Percentiles rank a stretch among this genome's conserved stretches.
Evolutionary conservation across 2,888 invertebrate species (phyloP).

Genomic region (Agonopterix arenella): DNA sequence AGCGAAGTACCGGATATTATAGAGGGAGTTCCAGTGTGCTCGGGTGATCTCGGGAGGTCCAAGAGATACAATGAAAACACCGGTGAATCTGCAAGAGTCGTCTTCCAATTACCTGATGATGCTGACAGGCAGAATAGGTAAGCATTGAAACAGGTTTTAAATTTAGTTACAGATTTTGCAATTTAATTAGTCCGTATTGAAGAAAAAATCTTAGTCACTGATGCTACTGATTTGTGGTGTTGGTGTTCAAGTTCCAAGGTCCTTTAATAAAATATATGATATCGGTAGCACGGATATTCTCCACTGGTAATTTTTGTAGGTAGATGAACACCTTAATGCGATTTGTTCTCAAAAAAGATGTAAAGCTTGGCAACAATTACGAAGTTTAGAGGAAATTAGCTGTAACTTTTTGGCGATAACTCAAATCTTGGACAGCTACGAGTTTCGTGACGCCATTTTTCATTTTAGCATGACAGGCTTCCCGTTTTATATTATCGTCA

Average conservation of each 20-base stretch:
- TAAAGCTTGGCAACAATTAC: conserved; percentile 23
- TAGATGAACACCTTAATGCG: conserved; percentile 19
- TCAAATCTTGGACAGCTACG: conserved; percentile 21
- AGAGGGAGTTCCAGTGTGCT: conserved; percentile 69
- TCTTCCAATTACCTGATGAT: conserved; percentile 58
- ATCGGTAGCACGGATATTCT: no score
- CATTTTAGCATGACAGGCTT: no score
- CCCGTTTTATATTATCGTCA: no score
- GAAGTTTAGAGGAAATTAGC: conserved; percentile 20
- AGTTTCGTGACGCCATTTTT: not conserved
- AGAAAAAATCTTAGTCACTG: no score
- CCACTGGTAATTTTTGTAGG: conserved; percentile 9
- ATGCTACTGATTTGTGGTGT: no score
- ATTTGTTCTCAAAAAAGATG: conserved; percentile 6
- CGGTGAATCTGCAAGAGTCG: conserved; percentile 40
- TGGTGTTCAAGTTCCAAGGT: no score
- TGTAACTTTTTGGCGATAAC: conserved; percentile 31
- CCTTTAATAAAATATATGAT: no score
- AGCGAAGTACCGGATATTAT: conserved; percentile 72
- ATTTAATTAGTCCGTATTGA: no score
- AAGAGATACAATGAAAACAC: conserved; percentile 36
- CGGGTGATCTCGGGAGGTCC: conserved; percentile 45
- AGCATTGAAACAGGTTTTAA: no score
- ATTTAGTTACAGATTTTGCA: no score
- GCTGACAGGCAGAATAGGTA: conserved; percentile 23